Base-by-base conservation (phyloP, 2,113 vertebrate species). In the Strix uralensis region DNA sequence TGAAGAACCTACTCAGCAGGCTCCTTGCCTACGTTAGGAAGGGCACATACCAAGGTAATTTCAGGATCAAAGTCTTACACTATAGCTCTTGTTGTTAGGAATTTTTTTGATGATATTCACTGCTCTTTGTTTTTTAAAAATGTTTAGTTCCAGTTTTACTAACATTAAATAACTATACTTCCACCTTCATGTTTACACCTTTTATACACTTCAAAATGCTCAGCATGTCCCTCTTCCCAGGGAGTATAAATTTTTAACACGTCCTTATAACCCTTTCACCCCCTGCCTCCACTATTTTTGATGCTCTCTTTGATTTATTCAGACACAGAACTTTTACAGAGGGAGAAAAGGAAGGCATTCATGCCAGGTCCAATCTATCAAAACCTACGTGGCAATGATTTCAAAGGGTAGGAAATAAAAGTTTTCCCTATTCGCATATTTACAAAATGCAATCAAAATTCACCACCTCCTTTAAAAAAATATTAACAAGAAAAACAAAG, bases 121-220 rank as follows among this genome's bases (percentile, higher is more conserved):
- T 81, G 65, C 27, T 84, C 69, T 91, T 91, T 87, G 91, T 57
- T 88, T 90, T 91, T 66, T 8, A 55, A 77, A 92, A 92, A 59
- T 51, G 29, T 89, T 95, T 95, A 79, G 81, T 23, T 92, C 83
- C 57, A 88, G 38, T 78, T 95, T 74, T 86, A 78, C 22, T 7
- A 40, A 88, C 72, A 92, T 81, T 78, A 91, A 96, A 91, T 95
- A 88, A 94, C 55, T 90, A 36, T 59, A 57, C 17, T 74, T 32
- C 51, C 23, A 86, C 67, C 80, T 72, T 81, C 75, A 51, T 70
- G 63, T 92, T 92, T 86, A 91, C 59, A 86, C 46, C 86, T 92
- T 90, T 92, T 58, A 81, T 70, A 74, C 32, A 81, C 89, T 95
- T 96, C 88, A 97, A 88, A 95, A 96, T 92, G 75, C 92, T 94